Percentiles rank a stretch among this genome's conserved stretches.
These are phyloP conservation scores for Heliconius charithonia DNA, from an alignment of 2,888 invertebrate genomes.

Conservation along the genomic window DNA sequence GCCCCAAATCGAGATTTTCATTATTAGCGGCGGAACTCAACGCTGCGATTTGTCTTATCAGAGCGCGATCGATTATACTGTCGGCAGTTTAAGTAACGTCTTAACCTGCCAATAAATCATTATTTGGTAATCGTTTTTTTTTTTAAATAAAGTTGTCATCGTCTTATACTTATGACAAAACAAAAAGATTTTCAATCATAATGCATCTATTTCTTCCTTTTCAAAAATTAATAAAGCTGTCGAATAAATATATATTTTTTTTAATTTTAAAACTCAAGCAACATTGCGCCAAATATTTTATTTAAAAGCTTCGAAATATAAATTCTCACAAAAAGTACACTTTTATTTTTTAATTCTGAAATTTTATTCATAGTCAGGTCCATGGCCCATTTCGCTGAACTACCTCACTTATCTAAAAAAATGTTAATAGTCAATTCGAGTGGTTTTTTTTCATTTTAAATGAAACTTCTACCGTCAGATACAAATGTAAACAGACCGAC, in stretches of 20 bases:
- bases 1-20: too few species aligned
- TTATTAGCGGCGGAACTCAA: too few species aligned
- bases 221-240: too few species aligned
- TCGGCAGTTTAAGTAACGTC: too few species aligned
- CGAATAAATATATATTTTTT: neutral
- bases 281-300: neutral
- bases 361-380: constrained; percentile 27
- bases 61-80: too few species aligned
- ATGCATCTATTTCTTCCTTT: too few species aligned
- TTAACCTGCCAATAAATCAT: too few species aligned
- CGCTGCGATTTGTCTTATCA: too few species aligned
- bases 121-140: too few species aligned
- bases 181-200: too few species aligned
- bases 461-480: constrained; percentile 7
- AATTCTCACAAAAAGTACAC: neutral
- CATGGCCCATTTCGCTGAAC: constrained; percentile 9
- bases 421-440: neutral
- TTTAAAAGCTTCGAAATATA: constrained; percentile 1
- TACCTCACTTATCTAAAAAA: constrained; percentile 16
- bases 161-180: too few species aligned
- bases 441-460: neutral
- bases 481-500: constrained; percentile 31
- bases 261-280: neutral
- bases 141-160: too few species aligned
- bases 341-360: constrained; percentile 17